phyloP scores from a whole-genome alignment of 1,140 invertebrate genomes.

The Anastrepha ludens region DNA sequence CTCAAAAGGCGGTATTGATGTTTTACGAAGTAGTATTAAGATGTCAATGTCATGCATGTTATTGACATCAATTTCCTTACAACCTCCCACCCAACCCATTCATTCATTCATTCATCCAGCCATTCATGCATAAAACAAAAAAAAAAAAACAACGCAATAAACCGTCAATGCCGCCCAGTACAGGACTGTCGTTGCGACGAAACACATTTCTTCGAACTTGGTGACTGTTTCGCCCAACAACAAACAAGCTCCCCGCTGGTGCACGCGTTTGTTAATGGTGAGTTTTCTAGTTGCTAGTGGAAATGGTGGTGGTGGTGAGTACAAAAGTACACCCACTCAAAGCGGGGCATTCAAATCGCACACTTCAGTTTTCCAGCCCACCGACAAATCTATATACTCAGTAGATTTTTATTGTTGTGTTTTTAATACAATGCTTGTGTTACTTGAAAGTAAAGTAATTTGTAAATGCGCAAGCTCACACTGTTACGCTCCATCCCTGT shows the following conservation, averaged over 20 bases:
- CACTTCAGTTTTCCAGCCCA: background rate
- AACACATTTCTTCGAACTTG: background rate
- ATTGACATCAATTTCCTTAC: constrained; percentile 40
- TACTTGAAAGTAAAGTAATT: constrained; percentile 35
- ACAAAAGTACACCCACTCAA: background rate
- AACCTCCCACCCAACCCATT: constrained; percentile 11
- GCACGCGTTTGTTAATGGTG: constrained; percentile 12
- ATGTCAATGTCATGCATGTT: constrained; percentile 50
- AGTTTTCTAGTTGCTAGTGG: background rate
- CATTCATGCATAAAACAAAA: background rate
- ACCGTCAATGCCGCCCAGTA: background rate
- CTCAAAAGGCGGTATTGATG: background rate
- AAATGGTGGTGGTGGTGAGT: background rate
- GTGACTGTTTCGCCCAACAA: background rate
- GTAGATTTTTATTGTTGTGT: background rate
- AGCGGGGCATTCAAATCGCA: background rate
- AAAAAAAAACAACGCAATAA: background rate
- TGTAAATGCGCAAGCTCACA: constrained; percentile 41
- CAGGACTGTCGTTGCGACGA: background rate
- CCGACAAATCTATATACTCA: background rate
- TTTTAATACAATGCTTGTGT: constrained; percentile 3
- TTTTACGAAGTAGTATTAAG: background rate
- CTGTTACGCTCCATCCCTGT: constrained; percentile 14
- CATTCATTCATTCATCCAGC: background rate
- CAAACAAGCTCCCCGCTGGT: background rate